A percentile compares a stretch with the other conserved stretches of the same genome.
These are phyloP conservation scores for Penaeus japonicus DNA, from an alignment of 1,140 invertebrate genomes.

Conservation along the genomic window DNA sequence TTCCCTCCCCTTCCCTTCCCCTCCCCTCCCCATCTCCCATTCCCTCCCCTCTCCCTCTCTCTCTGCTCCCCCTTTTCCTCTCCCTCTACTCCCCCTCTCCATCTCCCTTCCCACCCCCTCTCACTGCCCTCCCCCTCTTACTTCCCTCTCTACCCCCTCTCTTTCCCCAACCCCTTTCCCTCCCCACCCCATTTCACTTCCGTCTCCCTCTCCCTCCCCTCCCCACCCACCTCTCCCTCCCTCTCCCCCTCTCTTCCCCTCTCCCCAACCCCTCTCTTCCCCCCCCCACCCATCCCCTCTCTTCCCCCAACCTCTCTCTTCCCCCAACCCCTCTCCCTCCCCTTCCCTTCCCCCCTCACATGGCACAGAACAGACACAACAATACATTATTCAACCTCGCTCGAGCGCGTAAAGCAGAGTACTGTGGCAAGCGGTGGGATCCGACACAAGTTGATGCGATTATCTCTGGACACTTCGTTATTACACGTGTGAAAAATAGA, in stretches of 20 bases:
- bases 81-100: neutral
- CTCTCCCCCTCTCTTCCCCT: neutral
- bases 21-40: too few species aligned
- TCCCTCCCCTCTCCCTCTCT: too few species aligned
- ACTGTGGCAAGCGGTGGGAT: too few species aligned
- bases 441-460: too few species aligned
- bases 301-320: neutral
- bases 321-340: neutral
- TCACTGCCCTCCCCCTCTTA: neutral
- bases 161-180: neutral
- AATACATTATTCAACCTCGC: too few species aligned
- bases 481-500: too few species aligned
- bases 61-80: too few species aligned
- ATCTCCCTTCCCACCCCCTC: neutral
- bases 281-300: neutral
- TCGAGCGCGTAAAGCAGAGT: too few species aligned
- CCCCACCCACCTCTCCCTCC: neutral
- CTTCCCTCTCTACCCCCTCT: neutral
- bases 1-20: too few species aligned
- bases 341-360: neutral
- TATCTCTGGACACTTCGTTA: too few species aligned
- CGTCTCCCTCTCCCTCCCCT: neutral
- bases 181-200: neutral
- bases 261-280: neutral
- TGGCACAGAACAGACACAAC: constrained; percentile 38